Evolutionary conservation across 2,797 vertebrate genomes (phyloP).

Genomic region (Nyctalus aviator): DNA sequence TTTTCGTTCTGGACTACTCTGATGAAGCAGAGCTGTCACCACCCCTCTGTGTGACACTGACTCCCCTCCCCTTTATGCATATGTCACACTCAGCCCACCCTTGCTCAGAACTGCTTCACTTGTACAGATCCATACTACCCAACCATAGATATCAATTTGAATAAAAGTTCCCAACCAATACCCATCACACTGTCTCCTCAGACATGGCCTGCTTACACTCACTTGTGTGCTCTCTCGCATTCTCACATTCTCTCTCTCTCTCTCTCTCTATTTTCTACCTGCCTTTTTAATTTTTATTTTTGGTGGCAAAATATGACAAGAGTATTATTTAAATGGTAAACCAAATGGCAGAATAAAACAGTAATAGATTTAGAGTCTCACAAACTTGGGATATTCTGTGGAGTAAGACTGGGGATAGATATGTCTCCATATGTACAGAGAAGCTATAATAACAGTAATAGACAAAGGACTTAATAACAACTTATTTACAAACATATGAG

Average conservation of each 20-base stretch:
- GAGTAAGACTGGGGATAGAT: neutral
- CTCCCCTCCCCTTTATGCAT: neutral
- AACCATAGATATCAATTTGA: neutral
- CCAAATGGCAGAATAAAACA: neutral
- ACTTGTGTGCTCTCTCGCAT: neutral
- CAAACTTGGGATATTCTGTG: neutral
- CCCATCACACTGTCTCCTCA: neutral
- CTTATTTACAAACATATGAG: neutral
- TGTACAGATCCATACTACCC: neutral
- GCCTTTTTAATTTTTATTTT: neutral
- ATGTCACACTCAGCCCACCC: neutral
- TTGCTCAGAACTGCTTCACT: neutral
- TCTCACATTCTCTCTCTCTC: neutral
- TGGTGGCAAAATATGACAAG: neutral
- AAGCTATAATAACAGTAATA: neutral
- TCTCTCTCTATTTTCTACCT: neutral
- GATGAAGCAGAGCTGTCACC: neutral
- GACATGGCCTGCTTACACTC: accelerated
- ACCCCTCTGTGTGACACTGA: conserved; percentile 22
- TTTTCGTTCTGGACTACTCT: neutral
- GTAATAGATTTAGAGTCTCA: neutral
- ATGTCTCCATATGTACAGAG: neutral
- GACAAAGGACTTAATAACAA: neutral
- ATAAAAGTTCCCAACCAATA: neutral
- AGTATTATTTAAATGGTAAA: conserved; percentile 18